Base-by-base conservation (phyloP, 2,888 invertebrate genomes). In the Rhodophaea formosa region DNA sequence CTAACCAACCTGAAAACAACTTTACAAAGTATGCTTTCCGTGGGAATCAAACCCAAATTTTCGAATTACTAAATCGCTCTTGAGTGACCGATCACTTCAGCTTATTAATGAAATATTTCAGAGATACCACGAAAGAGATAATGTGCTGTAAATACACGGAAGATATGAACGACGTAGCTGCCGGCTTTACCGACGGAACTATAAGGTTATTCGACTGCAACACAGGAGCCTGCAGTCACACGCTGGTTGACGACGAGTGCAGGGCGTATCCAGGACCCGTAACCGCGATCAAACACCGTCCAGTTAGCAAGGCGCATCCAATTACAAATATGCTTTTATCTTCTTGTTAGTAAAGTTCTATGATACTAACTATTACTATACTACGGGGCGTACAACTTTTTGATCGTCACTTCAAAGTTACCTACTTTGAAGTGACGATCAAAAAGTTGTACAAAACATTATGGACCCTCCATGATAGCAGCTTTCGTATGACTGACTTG, bases 131-230 rank as follows among this genome's bases (percentile, higher is more conserved):
- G 63, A 88, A 88, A 63, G 92, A 93, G 30, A 84, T 92, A 60
- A 84, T 93, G 72, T 93, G 93, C 69, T 84, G 93, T 62, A 92
- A 92, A 74, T 94, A 94, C 71, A 94, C 93, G 43, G 94, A 94
- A 76, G 92, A 93, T 64, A 87, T 81, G 51, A 92, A 92, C 60
- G 88, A 91, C 53, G 79, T 94, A 62, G 94, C 93, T 15, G 92
- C 88, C 35, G 94, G 94, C 43, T 92, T 93, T 64, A 81, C 92
- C 1, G 93, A 94, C 72, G 94, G 94, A 10, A 83, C 88, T 0
- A 86, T 94, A 16, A 81, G 91, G 62, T 74, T 94, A 57, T 93
- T 92, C 69, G 88, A 91, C 70, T 86, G 88, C 62, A 85, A 72
- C 59, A 90, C 84, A 14, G 92, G 92, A n/a, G 78, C 83, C 54